Evolutionary conservation across 2,113 vertebrate species (phyloP).

Genomic region (Panthera leo): DNA sequence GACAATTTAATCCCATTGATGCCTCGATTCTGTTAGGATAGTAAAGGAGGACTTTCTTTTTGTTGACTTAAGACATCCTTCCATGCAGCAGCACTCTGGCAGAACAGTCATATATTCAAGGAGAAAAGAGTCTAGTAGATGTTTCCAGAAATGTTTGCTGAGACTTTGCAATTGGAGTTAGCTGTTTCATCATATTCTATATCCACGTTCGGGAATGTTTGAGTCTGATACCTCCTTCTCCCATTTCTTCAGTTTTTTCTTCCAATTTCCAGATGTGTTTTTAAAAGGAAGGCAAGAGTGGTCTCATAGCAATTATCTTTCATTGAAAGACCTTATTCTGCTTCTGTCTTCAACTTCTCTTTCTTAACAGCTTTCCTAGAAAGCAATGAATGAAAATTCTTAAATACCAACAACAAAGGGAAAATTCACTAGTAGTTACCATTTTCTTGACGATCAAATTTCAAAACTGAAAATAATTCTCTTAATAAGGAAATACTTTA

Average conservation of each 20-base stretch:
- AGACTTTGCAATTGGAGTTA: neutral
- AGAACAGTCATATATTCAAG: neutral
- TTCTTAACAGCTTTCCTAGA: constrained; percentile 3
- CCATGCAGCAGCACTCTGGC: neutral
- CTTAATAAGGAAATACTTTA: neutral
- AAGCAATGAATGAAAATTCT: neutral
- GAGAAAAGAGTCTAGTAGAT: neutral
- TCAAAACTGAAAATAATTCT: neutral
- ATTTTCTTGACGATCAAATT: constrained; percentile 32
- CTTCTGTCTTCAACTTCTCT: constrained; percentile 41
- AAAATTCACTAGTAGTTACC: neutral
- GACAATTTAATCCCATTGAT: neutral
- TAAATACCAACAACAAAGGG: neutral
- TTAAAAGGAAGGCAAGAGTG: neutral
- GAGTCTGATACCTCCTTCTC: neutral
- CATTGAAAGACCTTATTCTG: neutral
- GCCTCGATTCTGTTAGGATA: neutral
- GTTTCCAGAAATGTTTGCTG: neutral
- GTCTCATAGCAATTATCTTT: neutral
- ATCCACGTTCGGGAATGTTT: neutral
- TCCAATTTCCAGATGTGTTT: neutral
- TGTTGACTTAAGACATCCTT: neutral
- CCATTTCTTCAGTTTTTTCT: neutral
- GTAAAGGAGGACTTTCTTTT: neutral
- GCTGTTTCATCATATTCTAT: neutral